Evolutionary conservation across 2,113 vertebrate species (phyloP).

Genomic region (Cyanocitta stelleri): DNA sequence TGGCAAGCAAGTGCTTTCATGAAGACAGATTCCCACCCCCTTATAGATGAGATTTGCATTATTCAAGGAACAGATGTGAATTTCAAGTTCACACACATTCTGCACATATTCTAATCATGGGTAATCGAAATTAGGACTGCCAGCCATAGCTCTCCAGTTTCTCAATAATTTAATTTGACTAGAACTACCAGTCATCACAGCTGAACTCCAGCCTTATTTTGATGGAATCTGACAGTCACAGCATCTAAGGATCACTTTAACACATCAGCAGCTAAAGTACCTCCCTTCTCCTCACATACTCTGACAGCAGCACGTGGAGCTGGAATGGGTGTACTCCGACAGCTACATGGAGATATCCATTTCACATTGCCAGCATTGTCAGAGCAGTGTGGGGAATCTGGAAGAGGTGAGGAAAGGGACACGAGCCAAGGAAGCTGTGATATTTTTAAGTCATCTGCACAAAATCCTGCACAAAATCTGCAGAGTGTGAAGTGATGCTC

Average conservation of each 20-base stretch:
- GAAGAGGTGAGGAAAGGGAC: not conserved
- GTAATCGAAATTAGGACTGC: not conserved
- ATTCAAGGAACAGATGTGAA: not conserved
- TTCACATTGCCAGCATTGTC: not conserved
- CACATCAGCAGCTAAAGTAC: not conserved
- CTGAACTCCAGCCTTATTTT: not conserved
- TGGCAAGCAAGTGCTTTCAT: not conserved
- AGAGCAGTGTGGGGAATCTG: not conserved
- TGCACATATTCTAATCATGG: not conserved
- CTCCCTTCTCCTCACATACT: not conserved
- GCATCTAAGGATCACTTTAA: not conserved
- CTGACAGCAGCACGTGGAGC: not conserved
- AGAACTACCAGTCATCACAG: not conserved
- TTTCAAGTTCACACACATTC: not conserved
- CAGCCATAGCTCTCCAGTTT: not conserved
- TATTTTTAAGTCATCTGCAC: not conserved
- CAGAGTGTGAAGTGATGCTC: not conserved
- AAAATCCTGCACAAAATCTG: not conserved
- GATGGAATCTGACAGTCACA: not conserved
- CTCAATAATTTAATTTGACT: not conserved
- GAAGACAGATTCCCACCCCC: not conserved
- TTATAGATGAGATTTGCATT: not conserved
- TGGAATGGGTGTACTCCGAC: not conserved
- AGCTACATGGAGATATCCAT: not conserved
- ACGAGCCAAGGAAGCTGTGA: not conserved